Base-by-base conservation (phyloP, 2,888 invertebrate species). In the Molanna angustata region DNA sequence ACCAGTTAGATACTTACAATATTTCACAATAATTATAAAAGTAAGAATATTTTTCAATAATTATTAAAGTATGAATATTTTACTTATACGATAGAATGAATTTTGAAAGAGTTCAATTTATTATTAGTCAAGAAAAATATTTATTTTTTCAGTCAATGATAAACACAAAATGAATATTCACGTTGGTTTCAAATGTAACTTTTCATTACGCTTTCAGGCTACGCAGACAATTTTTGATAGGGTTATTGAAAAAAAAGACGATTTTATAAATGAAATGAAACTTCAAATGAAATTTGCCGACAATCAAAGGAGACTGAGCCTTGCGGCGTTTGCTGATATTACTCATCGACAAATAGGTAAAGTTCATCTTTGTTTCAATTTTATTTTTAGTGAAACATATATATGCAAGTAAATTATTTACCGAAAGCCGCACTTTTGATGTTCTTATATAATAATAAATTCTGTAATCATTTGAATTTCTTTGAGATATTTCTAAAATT, bases 191-290 rank as follows among this genome's bases (percentile, higher is more conserved):
- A 7, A 7, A 27, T 27, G 27, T 7, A 7, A 7, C 11, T 27
- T 11, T 27, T 27, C 6, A 27, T 27, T 19, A n/a, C 21, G 20
- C 17, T 13, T 27, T 3, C 20, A 52, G 52, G 41, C 41, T 1
- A 27, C 39, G 13, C 41, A 43, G 35, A 41, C 16, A 9, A 17
- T 39, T 20, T 56, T 56, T 22, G 49, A 52, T 4, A 20, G 52
- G 32, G 49, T 42, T 1, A 49, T 56, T 13, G 52, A 52, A 18
- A 56, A 45, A 20, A 56, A 52, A 19, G 45, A 56, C 21, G 16
- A 16, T 13, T 4, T 52, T 32, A 16, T 56, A 14, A 33, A 40
- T 9, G 41, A 56, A 33, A 22, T 56, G 3, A 37, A 40, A 13
- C 19, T 17, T 13, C 52, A 49, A 16, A 40, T 33, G 20, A 32